Evolutionary conservation across 2,113 vertebrate species (phyloP).

Genomic region (Gallinago undulata): DNA sequence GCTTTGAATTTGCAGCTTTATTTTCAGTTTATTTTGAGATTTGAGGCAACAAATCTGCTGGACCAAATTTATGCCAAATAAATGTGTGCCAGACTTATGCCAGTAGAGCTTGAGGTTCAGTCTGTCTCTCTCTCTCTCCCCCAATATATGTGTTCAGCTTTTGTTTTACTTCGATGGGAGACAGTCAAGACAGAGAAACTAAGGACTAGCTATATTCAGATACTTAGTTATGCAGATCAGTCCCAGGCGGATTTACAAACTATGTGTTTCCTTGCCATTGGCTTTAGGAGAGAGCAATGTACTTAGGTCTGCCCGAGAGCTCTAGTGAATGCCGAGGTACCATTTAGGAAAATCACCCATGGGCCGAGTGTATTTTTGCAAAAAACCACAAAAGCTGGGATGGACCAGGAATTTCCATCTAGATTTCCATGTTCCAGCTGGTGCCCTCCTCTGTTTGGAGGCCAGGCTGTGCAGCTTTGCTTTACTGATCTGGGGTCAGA

Average conservation of each 20-base stretch:
- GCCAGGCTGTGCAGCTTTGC: not conserved
- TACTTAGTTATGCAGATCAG: not conserved
- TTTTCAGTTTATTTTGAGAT: constrained; percentile 26
- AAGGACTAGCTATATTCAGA: not conserved
- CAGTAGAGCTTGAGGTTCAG: not conserved
- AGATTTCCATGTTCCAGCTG: not conserved
- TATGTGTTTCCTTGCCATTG: not conserved
- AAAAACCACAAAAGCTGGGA: not conserved
- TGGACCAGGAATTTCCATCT: not conserved
- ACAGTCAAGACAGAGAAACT: not conserved
- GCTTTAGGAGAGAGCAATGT: not conserved
- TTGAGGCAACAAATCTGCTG: constrained; percentile 33
- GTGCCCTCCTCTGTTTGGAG: not conserved
- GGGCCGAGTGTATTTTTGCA: not conserved
- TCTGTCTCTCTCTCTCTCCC: not conserved
- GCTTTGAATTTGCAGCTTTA: constrained; percentile 25
- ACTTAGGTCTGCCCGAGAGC: not conserved
- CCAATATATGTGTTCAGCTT: not conserved
- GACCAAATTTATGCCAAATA: not conserved
- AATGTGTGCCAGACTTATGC: not conserved
- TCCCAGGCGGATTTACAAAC: not conserved
- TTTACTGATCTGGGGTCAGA: not conserved
- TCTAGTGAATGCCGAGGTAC: not conserved
- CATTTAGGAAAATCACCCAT: not conserved
- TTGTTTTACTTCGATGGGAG: not conserved